phyloP scores from a whole-genome alignment of 2,888 invertebrate genomes.

The Himalopsyche japonica region DNA sequence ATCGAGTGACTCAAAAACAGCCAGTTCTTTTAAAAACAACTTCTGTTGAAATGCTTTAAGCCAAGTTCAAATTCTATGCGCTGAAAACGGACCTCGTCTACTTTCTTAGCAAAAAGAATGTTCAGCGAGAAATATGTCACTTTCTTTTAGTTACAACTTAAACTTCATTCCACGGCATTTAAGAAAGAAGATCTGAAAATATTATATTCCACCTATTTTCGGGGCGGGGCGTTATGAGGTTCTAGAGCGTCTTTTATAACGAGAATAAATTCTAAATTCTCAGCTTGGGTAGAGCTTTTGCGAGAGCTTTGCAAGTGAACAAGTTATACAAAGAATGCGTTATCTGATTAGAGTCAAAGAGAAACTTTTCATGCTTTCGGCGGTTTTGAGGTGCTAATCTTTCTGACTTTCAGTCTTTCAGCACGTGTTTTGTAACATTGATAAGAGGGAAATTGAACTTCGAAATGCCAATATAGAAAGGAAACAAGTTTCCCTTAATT shows the following conservation, averaged over 20 bases:
- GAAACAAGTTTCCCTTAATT: conserved; percentile 28
- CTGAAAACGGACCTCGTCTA: too few relatives aligned
- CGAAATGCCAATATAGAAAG: conserved; percentile 23
- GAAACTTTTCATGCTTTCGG: conserved; percentile 16
- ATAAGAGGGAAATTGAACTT: conserved; percentile 9
- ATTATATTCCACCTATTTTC: background rate
- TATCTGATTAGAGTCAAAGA: conserved; percentile 20
- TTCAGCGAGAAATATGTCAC: too few relatives aligned
- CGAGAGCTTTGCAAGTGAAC: conserved; percentile 1
- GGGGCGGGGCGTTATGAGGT: background rate
- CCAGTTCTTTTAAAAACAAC: too few relatives aligned
- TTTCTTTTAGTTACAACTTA: too few relatives aligned
- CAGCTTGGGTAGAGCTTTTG: background rate
- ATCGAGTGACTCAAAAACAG: too few relatives aligned
- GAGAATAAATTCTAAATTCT: background rate
- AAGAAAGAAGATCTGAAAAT: too few relatives aligned
- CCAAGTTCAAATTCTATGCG: too few relatives aligned
- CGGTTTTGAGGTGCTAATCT: conserved; percentile 15
- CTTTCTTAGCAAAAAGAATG: too few relatives aligned
- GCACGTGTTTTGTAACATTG: conserved; percentile 9
- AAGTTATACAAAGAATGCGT: conserved; percentile 19
- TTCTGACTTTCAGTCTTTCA: conserved; percentile 1
- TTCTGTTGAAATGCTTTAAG: too few relatives aligned
- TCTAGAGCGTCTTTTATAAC: background rate
- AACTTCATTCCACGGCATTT: too few relatives aligned